Percentiles rank a stretch among this genome's conserved stretches.
phyloP scores from a whole-genome alignment of 2,797 vertebrate species.

The Eremophila alpestris region DNA sequence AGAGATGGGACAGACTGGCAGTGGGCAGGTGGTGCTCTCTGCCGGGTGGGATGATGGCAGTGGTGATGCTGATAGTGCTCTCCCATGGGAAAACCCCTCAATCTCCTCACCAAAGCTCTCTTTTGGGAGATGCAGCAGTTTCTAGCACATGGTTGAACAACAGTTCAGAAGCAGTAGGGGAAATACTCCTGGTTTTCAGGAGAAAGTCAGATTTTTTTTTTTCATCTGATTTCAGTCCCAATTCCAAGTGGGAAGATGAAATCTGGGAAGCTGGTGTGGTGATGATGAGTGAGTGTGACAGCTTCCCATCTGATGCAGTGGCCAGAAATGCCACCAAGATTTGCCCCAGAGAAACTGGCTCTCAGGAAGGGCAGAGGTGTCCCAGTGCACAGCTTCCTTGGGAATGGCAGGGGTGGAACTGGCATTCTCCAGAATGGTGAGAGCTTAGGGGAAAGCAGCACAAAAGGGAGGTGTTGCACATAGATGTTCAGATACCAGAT shows the following conservation, averaged over 20 bases:
- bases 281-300: neutral
- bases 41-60: accelerated
- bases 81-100: accelerated
- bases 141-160: neutral
- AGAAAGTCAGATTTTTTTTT: neutral
- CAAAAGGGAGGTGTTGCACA: neutral
- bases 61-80: neutral
- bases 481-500: neutral
- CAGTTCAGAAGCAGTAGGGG: neutral
- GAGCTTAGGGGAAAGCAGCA: neutral
- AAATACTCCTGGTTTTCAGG: neutral
- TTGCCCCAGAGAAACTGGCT: neutral
- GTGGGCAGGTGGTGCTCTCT: neutral
- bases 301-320: neutral
- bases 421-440: neutral
- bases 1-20: accelerated
- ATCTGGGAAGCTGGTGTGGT: neutral
- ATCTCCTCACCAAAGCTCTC: neutral
- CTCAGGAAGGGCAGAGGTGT: neutral
- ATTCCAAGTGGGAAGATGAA: neutral
- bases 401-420: neutral
- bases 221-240: conserved; percentile 21
- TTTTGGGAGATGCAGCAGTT: neutral
- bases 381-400: neutral
- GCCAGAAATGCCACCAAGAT: accelerated